Evolutionary conservation across 2,113 vertebrate genomes (phyloP).

Genomic region (Pachyramphus minor): DNA sequence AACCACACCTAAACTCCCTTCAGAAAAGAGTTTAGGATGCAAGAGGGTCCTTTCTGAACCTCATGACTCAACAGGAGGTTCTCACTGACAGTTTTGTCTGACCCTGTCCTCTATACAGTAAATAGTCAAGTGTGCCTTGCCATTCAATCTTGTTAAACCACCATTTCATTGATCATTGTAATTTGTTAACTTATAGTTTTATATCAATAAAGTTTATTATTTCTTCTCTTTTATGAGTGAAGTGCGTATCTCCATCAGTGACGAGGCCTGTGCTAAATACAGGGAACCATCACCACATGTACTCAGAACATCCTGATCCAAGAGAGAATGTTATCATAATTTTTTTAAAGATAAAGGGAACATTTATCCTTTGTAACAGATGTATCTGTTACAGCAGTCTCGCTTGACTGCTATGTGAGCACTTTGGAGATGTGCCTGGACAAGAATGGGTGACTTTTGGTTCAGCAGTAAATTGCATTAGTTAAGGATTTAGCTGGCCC

Average conservation of each 20-base stretch:
- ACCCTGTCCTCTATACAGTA: background rate
- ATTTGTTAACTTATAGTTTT: background rate
- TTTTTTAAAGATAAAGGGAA: background rate
- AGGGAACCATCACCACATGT: background rate
- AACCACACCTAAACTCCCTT: background rate
- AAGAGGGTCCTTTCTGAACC: background rate
- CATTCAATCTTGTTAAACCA: background rate
- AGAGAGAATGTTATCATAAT: background rate
- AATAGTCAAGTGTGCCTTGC: background rate
- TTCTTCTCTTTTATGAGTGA: background rate
- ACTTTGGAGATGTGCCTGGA: background rate
- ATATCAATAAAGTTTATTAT: background rate
- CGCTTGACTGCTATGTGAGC: background rate
- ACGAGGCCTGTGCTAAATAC: background rate
- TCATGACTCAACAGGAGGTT: background rate
- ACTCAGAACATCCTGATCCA: background rate
- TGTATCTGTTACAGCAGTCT: background rate
- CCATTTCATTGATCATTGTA: background rate
- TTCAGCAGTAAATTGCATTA: background rate
- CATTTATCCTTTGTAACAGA: background rate
- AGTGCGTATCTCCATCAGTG: background rate
- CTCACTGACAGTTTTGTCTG: background rate
- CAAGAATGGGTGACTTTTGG: background rate
- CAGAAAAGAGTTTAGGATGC: background rate
- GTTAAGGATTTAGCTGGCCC: background rate